Evolutionary conservation across 2,797 vertebrate genomes (phyloP).

Genomic region (Acanthurus lineatus): DNA sequence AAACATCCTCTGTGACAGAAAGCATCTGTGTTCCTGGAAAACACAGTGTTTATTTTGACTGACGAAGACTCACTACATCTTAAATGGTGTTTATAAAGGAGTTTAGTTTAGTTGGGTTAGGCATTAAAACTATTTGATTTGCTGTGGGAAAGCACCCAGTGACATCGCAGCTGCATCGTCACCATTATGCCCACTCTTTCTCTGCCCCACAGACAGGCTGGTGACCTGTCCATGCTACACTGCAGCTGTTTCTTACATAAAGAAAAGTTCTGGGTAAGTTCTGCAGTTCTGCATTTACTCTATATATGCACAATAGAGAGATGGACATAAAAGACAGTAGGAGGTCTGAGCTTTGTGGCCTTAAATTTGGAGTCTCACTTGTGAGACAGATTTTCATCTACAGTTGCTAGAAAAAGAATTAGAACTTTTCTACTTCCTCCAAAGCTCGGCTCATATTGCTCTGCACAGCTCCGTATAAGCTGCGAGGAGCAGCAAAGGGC

Average conservation of each 20-base stretch:
- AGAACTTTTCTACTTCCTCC: conserved; percentile 29
- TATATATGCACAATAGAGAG: not conserved
- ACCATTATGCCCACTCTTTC: not conserved
- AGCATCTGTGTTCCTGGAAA: too few species aligned
- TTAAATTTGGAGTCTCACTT: conserved; percentile 17
- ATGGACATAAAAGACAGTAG: conserved; percentile 1
- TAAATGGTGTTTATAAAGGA: not conserved
- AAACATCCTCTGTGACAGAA: not conserved
- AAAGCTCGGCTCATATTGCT: conserved; percentile 30
- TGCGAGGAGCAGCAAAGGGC: conserved; percentile 54
- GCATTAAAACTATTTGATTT: not conserved
- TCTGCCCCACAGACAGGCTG: not conserved
- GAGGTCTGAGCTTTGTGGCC: conserved; percentile 21
- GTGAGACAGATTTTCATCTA: conserved; percentile 41
- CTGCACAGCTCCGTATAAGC: conserved; percentile 35
- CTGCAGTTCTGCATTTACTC: not conserved
- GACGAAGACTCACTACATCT: too few species aligned
- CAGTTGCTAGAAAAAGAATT: conserved; percentile 29
- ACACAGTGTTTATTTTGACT: not conserved
- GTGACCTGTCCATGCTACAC: not conserved
- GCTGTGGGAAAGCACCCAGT: not conserved
- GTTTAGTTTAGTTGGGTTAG: not conserved
- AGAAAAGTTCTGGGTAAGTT: not conserved
- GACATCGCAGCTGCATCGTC: not conserved
- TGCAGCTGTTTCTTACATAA: not conserved